Evolutionary conservation across 2,888 invertebrate genomes (phyloP).

Genomic region (Ferrisia virgata): DNA sequence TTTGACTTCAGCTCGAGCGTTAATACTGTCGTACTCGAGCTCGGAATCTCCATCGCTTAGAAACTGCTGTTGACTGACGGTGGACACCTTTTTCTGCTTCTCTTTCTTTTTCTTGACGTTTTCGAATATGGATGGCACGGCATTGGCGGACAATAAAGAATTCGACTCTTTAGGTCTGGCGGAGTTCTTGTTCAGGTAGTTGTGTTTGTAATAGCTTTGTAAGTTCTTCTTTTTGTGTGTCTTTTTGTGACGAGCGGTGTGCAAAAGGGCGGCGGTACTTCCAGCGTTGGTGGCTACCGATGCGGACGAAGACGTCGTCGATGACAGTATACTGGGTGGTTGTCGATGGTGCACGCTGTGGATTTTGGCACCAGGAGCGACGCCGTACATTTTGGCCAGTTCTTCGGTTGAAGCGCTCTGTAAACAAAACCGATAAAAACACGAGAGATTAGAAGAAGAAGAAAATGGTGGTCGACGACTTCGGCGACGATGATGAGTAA

Average conservation of each 20-base stretch:
- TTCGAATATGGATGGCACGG: slow-evolving; percentile 49
- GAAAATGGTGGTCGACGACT: background rate
- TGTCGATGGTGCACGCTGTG: slow-evolving; percentile 49
- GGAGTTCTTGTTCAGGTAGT: slow-evolving; percentile 48
- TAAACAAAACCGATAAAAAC: slow-evolving; percentile 31
- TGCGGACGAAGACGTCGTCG: slow-evolving; percentile 50
- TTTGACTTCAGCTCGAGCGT: slow-evolving; percentile 45
- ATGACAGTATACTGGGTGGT: slow-evolving; percentile 49
- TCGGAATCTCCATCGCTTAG: slow-evolving; percentile 40
- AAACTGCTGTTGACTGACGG: slow-evolving; percentile 42
- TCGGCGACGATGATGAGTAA: too few species aligned
- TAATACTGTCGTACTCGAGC: slow-evolving; percentile 10
- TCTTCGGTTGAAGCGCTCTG: slow-evolving; percentile 49
- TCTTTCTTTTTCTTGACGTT: slow-evolving; percentile 47
- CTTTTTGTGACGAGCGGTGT: slow-evolving; percentile 47
- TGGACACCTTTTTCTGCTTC: slow-evolving; percentile 47
- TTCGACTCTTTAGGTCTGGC: slow-evolving; percentile 50
- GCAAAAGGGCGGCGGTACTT: slow-evolving; percentile 50
- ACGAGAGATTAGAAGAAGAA: background rate
- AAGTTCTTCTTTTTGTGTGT: slow-evolving; percentile 48
- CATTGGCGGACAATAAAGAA: slow-evolving; percentile 49
- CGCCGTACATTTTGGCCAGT: slow-evolving; percentile 49
- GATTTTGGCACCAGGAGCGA: slow-evolving; percentile 48
- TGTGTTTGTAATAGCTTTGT: slow-evolving; percentile 47
- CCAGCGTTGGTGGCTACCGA: slow-evolving; percentile 50